Conservation (phyloP, 2,797 vertebrate genomes). For the Argentina silus region DNA sequence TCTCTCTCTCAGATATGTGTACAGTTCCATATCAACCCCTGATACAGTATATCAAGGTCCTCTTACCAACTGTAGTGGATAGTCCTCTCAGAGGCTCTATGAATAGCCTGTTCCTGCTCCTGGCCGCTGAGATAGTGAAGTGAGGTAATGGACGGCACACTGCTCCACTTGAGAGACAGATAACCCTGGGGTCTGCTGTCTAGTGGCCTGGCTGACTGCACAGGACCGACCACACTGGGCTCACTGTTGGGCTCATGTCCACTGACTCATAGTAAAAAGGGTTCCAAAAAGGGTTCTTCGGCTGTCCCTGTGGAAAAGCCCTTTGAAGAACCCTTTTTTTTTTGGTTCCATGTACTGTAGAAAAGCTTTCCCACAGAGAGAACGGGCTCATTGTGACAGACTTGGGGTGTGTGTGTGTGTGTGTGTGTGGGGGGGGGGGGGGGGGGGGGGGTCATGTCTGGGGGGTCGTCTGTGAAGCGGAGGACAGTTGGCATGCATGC, state of each 20-base stretch:
- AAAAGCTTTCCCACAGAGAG: too few relatives aligned
- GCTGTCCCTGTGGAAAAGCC: too few relatives aligned
- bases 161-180: constrained; percentile 68
- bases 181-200: constrained; percentile 67
- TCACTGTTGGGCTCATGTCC: constrained; percentile 58
- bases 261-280: constrained; percentile 24
- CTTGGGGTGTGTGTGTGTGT: too few relatives aligned
- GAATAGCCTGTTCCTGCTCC: constrained; percentile 66
- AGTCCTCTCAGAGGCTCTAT: constrained; percentile 65
- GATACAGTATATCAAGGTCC: constrained; percentile 31
- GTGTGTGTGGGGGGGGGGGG: constrained; percentile 36
- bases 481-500: constrained; percentile 65
- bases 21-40: too few relatives aligned
- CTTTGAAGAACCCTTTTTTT: too few relatives aligned
- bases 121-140: constrained; percentile 65
- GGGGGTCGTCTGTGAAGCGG: constrained; percentile 66
- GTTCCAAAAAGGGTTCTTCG: background rate
- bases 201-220: constrained; percentile 61
- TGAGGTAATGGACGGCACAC: constrained; percentile 69
- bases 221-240: constrained; percentile 53
- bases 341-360: too few relatives aligned
- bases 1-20: background rate
- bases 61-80: constrained; percentile 39
- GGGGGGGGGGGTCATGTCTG: constrained; percentile 26
- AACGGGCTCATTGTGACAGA: too few relatives aligned